Base-by-base conservation (phyloP, 2,888 invertebrate genomes). In the Trichogramma dendrolimi region DNA sequence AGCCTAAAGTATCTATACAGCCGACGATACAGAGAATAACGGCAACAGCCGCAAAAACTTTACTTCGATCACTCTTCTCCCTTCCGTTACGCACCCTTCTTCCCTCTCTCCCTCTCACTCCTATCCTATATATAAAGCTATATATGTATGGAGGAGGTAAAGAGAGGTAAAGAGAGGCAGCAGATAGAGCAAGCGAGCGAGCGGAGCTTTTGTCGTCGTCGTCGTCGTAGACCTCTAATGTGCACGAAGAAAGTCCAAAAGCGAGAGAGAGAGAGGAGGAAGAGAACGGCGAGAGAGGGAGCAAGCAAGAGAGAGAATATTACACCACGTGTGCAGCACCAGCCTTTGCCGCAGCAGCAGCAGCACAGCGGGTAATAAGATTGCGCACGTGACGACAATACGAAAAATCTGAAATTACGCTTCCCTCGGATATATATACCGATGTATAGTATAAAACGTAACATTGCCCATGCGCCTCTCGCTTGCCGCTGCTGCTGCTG, bases 301-400 rank as follows among this genome's bases (percentile, higher is more conserved):
- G 75, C 76, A 76, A 27, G 27, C 27, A 2, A 11, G 48, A 48
- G 48, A 48, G 66, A 71, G 74, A 76, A 76, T 76, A 76, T 76
- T 76, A 75, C 75, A 73, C 76, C 76, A 76, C 75, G 76, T 76
- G 76, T 75, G 46, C 61, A 8, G 46, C 27, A 27, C 27, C 27
- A 27, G 27, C 27, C 27, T 27, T 27, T 27, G 27, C 27, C 27
- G 27, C 27, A 27, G 27, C 14, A 14, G 14, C 14, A 14, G 14
- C 27, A 27, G 27, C 27, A 27, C 27, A 27, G 65, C 60, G 57
- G 60, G 75, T 77, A 77, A 77, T 77, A 77, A 77, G 76, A 75
- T 75, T 72, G 75, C 69, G 76, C 73, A 71, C 77, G 77, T 77
- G 77, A 77, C 73, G 71, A 72, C 75, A 77, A 77, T 77, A 76